A percentile compares a stretch with the other conserved stretches of the same genome.
phyloP scores from a whole-genome alignment of 2,113 vertebrate genomes.

The Atractosteus spatula region DNA sequence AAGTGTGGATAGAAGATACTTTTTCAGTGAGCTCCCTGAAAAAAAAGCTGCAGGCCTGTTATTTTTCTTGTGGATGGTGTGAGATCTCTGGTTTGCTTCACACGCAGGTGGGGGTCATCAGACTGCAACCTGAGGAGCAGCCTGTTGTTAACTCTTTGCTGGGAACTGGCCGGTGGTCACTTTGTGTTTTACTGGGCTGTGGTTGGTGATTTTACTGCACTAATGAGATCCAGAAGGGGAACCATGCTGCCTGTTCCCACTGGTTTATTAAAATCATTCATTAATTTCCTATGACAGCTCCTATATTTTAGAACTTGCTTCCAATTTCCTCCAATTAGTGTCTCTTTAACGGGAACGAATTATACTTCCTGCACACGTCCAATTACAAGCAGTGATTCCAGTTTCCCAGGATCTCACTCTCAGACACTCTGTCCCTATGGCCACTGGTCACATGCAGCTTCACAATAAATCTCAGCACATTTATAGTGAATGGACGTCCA shows the following conservation, averaged over 20 bases:
- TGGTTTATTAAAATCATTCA: background rate
- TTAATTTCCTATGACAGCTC: constrained; percentile 13
- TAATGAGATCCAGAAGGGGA: constrained; percentile 12
- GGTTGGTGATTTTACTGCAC: constrained; percentile 2
- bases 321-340: constrained; percentile 21
- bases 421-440: background rate
- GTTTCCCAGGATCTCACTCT: background rate
- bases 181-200: background rate
- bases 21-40: too few relatives aligned
- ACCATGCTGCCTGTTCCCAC: background rate
- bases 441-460: constrained; percentile 1
- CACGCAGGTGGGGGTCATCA: background rate
- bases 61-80: too few relatives aligned
- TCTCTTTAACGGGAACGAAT: constrained; percentile 5
- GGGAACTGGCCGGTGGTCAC: background rate
- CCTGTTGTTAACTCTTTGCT: background rate
- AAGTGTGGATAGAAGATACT: too few relatives aligned
- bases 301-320: background rate
- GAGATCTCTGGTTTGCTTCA: background rate
- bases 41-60: too few relatives aligned
- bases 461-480: background rate
- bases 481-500: too few relatives aligned
- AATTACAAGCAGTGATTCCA: constrained; percentile 7
- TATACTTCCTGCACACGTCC: constrained; percentile 10
- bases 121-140: background rate